These are phyloP conservation scores for Griposia aprilina DNA, from an alignment of 2,888 invertebrate genomes.

Conservation along the genomic window DNA sequence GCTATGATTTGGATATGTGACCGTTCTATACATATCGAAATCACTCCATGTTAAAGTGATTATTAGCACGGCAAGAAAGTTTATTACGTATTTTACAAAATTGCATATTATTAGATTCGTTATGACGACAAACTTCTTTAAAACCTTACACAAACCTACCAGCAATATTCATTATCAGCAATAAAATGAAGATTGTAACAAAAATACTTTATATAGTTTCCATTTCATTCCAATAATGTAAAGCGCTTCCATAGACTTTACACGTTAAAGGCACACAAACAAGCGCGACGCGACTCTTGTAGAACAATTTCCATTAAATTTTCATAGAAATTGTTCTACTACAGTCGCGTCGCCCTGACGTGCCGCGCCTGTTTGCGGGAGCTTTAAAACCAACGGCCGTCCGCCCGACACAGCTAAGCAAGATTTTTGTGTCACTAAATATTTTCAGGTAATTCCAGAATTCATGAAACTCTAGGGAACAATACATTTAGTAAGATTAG, in stretches of 20 bases:
- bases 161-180: background rate
- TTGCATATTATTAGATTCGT: background rate
- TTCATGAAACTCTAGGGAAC: constrained; percentile 19
- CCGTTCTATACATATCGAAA: background rate
- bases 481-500: constrained; percentile 4
- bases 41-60: too few species aligned
- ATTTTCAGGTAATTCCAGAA: constrained; percentile 4
- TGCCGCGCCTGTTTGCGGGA: too few species aligned
- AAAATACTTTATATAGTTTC: background rate
- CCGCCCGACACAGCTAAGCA: background rate
- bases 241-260: background rate
- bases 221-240: background rate
- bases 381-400: background rate
- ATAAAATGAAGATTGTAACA: background rate
- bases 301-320: too few species aligned
- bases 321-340: too few species aligned
- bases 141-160: background rate
- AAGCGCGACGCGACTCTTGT: too few species aligned
- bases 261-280: too few species aligned
- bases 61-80: too few species aligned
- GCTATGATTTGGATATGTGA: background rate
- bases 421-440: background rate
- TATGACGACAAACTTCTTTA: background rate
- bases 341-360: too few species aligned
- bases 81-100: background rate